Base-by-base conservation (phyloP, 2,888 invertebrate genomes). In the Platycheirus albimanus region DNA sequence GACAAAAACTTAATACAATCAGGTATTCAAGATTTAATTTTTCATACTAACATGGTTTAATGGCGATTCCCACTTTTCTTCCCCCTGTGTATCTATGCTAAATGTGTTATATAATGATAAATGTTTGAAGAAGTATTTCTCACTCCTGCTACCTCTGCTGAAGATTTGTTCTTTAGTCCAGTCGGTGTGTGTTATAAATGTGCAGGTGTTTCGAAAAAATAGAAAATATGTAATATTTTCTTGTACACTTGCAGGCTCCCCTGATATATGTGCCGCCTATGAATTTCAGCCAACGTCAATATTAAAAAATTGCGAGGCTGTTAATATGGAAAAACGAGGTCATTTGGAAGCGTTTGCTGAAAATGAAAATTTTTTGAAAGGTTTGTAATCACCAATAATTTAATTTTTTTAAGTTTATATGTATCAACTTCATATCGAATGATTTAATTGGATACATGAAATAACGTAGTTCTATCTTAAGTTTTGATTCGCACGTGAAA, bases 131-230 rank as follows among this genome's bases (percentile, higher is more conserved):
- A 83, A 74, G 56, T 74, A 30, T 83, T 83, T 78, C 72, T 83
- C 20, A 87, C 87, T 77, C 88, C 89, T 54, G 88, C 89, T 58
- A 88, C 89, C 49, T 90, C 90, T 78, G 86, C 88, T 72, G 90
- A 90, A 86, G 90, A 90, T 83, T 86, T 89, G 38, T 90, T 88
- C 86, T 89, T 88, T 86, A 90, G 90, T 87, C 89, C 90, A 84
- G 88, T 89, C 84, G 90, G 90, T 90, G 87, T 85, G 90, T 89
- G 80, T 45, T 80, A 51, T 80, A 17, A 45, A 76, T 58, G 41
- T 69, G 10, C 33, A 36, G n/a, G 17, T 30, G 8, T 52, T 54
- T 20, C n/a, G 6, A 61, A n/a, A 13, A 8, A 38, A 45, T 13
- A 4, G 6, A 38, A 10, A 43, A 17, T 38, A 8, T n/a, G 19